phyloP scores from a whole-genome alignment of 2,797 vertebrate genomes.

The Muscicapa striata region DNA sequence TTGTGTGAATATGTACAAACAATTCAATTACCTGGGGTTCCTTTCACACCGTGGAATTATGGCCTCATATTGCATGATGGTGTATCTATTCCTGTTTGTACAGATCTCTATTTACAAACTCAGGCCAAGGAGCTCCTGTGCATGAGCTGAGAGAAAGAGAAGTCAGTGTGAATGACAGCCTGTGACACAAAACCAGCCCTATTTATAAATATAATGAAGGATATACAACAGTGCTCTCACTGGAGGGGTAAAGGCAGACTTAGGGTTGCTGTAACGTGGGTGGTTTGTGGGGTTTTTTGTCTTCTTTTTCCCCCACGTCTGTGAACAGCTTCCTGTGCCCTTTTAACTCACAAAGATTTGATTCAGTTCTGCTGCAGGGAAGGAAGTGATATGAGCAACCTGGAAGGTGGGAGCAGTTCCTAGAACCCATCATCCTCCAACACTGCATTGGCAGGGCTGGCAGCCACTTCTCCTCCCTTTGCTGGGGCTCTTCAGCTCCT shows the following conservation, averaged over 20 bases:
- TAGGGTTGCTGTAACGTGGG: neutral
- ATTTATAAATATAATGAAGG: neutral
- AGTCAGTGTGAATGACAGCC: neutral
- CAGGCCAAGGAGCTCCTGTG: neutral
- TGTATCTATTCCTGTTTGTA: neutral
- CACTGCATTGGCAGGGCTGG: fast-evolving
- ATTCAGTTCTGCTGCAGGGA: neutral
- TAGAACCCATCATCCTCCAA: neutral
- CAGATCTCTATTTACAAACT: neutral
- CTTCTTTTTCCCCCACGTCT: neutral
- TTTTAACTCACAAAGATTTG: neutral
- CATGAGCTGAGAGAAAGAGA: neutral
- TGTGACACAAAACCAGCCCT: neutral
- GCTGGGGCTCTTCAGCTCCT: neutral
- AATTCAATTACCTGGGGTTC: slow-evolving; percentile 37
- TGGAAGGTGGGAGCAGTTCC: neutral
- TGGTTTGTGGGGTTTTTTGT: neutral
- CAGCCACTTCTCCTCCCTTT: neutral
- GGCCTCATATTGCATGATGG: neutral
- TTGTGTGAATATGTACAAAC: slow-evolving; percentile 44
- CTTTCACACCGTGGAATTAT: neutral
- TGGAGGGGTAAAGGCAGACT: neutral
- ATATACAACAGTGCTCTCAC: neutral
- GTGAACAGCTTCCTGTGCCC: neutral
- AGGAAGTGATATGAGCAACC: neutral